Conservation (phyloP, 53 echinoderm and acorn worm species). For the Actinopyga echinites region DNA sequence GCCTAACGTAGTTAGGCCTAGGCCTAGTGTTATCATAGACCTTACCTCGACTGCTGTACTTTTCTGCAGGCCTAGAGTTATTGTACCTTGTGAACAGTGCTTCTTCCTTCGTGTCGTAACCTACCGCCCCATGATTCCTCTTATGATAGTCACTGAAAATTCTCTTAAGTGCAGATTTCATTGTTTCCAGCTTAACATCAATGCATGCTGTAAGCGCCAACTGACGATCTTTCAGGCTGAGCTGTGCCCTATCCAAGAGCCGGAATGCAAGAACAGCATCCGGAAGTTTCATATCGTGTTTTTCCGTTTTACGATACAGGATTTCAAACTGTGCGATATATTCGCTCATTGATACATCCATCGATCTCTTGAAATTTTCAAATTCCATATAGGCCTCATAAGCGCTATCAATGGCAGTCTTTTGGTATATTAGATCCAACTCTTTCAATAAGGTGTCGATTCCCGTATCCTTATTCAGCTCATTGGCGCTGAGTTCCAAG, state of each 20-base stretch:
- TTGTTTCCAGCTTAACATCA: background rate
- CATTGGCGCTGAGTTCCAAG: background rate
- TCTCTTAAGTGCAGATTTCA: constrained; percentile 41
- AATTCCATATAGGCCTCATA: background rate
- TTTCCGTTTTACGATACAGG: background rate
- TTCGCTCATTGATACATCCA: background rate
- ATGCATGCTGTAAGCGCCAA: constrained; percentile 19
- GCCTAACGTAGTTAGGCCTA: constrained; percentile 10
- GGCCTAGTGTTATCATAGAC: background rate
- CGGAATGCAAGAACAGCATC: constrained; percentile 7
- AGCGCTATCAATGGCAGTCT: constrained; percentile 8
- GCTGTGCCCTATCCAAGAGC: background rate
- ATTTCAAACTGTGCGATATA: constrained; percentile 16
- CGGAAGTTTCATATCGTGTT: background rate
- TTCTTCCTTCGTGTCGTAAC: background rate
- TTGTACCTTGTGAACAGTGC: background rate
- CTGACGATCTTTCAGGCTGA: background rate
- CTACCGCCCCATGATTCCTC: background rate
- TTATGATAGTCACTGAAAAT: constrained; percentile 13
- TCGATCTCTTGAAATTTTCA: background rate
- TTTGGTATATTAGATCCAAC: background rate
- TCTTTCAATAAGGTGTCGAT: background rate
- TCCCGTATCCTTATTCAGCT: background rate
- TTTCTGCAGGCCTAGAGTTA: background rate
- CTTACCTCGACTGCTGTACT: background rate